Evolutionary conservation across 2,113 vertebrate species (phyloP).

Genomic region (Formicarius rufipectus): DNA sequence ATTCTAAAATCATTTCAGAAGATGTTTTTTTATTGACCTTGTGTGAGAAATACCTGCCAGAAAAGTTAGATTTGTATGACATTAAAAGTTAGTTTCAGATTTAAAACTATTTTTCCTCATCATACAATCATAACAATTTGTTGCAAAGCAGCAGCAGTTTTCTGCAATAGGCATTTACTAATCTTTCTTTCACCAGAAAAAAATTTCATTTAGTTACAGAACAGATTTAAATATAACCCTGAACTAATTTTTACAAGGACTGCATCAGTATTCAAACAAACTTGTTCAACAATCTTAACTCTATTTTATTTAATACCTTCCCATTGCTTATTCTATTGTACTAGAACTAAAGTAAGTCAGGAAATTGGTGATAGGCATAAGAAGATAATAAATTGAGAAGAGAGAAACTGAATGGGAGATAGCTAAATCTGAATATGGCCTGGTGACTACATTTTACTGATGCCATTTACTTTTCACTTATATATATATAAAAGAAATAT

Average conservation of each 20-base stretch:
- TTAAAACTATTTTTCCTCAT: neutral
- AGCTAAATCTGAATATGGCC: neutral
- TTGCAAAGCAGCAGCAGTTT: neutral
- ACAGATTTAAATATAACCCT: neutral
- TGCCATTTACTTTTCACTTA: neutral
- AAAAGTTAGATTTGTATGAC: neutral
- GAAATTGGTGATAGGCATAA: neutral
- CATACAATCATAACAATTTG: neutral
- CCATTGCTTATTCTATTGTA: neutral
- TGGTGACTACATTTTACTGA: neutral
- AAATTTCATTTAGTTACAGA: neutral
- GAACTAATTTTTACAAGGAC: neutral
- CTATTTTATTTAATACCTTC: neutral
- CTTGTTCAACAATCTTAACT: neutral
- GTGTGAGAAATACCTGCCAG: neutral
- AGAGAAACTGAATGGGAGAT: neutral
- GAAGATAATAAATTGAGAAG: neutral
- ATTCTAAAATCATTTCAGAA: neutral
- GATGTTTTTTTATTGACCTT: neutral
- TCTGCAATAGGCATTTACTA: neutral
- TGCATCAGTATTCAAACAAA: neutral
- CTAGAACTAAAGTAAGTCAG: neutral
- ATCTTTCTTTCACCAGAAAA: neutral
- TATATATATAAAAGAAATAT: neutral
- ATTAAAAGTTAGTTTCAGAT: neutral